phyloP scores from a whole-genome alignment of 1,140 invertebrate genomes.

The Bombus ignitus region DNA sequence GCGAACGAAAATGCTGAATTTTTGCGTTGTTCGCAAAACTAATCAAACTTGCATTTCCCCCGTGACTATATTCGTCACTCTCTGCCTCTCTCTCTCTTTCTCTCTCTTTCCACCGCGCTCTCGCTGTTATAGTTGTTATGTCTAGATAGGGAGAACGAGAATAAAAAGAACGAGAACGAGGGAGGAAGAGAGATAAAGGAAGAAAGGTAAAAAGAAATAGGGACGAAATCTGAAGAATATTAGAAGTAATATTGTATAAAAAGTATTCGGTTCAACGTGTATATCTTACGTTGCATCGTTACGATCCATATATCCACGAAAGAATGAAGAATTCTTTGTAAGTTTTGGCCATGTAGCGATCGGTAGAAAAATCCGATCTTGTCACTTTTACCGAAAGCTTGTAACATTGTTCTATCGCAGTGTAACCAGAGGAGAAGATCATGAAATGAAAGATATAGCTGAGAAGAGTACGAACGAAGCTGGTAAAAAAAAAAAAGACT shows the following conservation, averaged over 20 bases:
- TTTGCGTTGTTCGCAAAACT: not conserved
- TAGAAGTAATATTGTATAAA: no score
- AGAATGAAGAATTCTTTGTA: not conserved
- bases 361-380: not conserved
- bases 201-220: not conserved
- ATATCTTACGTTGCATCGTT: no score
- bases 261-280: not conserved
- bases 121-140: not conserved
- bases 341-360: not conserved
- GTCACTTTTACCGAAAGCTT: not conserved
- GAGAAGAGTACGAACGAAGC: not conserved
- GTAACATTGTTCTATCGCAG: not conserved
- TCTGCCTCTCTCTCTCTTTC: not conserved
- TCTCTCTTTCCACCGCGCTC: not conserved
- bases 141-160: not conserved
- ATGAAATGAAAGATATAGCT: not conserved
- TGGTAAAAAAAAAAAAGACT: not conserved
- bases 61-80: not conserved
- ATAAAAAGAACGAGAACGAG: not conserved
- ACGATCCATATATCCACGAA: not conserved
- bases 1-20: not conserved
- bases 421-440: not conserved
- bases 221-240: not conserved
- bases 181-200: not conserved
- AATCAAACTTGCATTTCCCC: not conserved